Conservation (phyloP, 2,113 vertebrate genomes). For the Zapornia atra region DNA sequence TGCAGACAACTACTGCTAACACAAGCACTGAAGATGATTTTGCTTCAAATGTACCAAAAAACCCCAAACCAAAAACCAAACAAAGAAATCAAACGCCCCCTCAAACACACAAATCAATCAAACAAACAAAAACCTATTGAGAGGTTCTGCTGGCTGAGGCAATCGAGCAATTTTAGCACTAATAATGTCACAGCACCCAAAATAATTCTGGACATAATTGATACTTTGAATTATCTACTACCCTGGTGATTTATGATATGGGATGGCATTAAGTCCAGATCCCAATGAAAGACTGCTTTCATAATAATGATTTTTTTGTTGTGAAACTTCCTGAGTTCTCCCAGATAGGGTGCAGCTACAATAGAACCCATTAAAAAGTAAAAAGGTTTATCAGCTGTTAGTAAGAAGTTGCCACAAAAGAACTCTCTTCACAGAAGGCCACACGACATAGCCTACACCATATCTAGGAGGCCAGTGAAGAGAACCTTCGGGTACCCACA, state of each 20-base stretch:
- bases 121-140: not conserved
- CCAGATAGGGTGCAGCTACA: not conserved
- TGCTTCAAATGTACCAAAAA: not conserved
- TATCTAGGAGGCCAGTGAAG: not conserved
- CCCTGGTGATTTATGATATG: not conserved
- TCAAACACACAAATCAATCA: not conserved
- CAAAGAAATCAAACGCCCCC: not conserved
- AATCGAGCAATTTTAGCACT: not conserved
- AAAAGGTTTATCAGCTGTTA: not conserved
- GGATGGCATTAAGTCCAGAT: not conserved
- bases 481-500: not conserved
- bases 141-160: not conserved
- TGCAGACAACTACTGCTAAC: not conserved
- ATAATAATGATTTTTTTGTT: not conserved
- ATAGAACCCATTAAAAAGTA: not conserved
- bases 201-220: conserved; percentile 1
- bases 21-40: not conserved
- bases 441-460: rapidly evolving
- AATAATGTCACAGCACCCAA: not conserved
- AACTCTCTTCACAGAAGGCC: not conserved
- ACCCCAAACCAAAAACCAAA: not conserved
- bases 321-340: not conserved
- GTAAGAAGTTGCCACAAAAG: not conserved
- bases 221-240: conserved; percentile 2
- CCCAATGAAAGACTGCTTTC: not conserved